phyloP scores from a whole-genome alignment of 2,797 vertebrate species.

The Peromyscus attwateri region DNA sequence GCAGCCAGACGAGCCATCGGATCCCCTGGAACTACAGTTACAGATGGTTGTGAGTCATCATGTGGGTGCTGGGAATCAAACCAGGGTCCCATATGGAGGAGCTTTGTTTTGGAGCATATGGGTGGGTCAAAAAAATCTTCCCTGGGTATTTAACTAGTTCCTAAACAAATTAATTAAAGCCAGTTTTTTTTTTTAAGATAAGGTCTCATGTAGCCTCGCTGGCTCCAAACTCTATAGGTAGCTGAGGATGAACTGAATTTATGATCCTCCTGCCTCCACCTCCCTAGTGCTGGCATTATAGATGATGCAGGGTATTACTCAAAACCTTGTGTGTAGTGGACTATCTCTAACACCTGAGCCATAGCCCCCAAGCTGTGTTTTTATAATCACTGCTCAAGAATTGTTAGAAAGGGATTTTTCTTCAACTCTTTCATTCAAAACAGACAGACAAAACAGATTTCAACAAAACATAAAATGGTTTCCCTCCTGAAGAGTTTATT shows the following conservation, averaged over 20 bases:
- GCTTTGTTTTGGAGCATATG: background rate
- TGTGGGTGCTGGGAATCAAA: background rate
- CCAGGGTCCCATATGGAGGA: background rate
- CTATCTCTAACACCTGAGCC: background rate
- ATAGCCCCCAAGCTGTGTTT: background rate
- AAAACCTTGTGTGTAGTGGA: background rate
- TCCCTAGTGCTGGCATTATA: no score
- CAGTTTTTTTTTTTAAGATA: background rate
- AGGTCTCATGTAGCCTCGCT: background rate
- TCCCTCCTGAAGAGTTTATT: background rate
- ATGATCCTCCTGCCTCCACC: background rate
- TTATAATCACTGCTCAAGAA: background rate
- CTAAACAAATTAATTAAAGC: background rate
- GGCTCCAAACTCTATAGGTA: background rate
- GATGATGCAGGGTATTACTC: background rate
- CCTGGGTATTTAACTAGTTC: background rate
- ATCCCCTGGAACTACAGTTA: background rate
- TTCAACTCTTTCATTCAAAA: background rate
- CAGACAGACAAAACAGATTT: background rate
- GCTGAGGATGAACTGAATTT: background rate
- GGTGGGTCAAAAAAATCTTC: background rate
- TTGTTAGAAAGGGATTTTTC: background rate
- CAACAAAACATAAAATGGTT: background rate
- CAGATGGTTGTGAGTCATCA: background rate
- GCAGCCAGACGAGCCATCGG: background rate